Conservation (phyloP, 2,113 vertebrate species). For the Oryzias celebensis region DNA sequence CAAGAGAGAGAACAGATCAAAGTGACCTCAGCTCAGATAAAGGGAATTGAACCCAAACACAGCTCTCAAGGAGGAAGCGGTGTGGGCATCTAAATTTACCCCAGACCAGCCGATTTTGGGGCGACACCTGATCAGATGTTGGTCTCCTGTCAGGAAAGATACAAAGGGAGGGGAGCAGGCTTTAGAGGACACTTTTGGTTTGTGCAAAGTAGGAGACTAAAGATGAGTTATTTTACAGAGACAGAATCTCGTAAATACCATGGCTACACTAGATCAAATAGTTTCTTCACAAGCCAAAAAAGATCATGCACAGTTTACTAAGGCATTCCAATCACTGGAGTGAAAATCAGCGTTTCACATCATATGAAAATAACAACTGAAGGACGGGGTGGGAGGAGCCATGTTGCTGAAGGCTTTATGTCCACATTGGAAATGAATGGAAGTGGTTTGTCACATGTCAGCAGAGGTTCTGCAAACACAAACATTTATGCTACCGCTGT, state of each 20-base stretch:
- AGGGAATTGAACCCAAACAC: too few relatives aligned
- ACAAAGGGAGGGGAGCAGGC: constrained; percentile 46
- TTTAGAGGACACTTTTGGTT: constrained; percentile 74
- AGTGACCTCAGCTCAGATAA: too few relatives aligned
- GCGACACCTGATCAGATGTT: constrained; percentile 4
- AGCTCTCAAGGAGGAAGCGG: too few relatives aligned
- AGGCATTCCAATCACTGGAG: constrained; percentile 61
- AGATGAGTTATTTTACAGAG: constrained; percentile 50
- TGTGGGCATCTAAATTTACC: background rate
- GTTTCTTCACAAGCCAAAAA: constrained; percentile 54
- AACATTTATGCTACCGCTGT: constrained; percentile 27
- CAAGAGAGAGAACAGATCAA: too few relatives aligned
- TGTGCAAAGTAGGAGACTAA: constrained; percentile 72
- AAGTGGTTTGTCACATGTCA: background rate
- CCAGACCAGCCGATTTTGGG: constrained; percentile 7
- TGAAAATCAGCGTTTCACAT: constrained; percentile 43
- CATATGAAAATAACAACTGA: constrained; percentile 11
- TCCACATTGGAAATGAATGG: background rate
- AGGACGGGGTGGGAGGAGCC: background rate
- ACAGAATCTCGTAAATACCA: constrained; percentile 46
- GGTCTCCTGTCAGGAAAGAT: constrained; percentile 20
- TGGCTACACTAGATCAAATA: constrained; percentile 48
- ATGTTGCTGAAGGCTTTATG: background rate
- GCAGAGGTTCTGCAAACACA: constrained; percentile 11
- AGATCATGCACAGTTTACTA: constrained; percentile 67